These are phyloP conservation scores for Otolemur garnettii DNA, from an alignment of 2,113 vertebrate species.

Conservation along the genomic window DNA sequence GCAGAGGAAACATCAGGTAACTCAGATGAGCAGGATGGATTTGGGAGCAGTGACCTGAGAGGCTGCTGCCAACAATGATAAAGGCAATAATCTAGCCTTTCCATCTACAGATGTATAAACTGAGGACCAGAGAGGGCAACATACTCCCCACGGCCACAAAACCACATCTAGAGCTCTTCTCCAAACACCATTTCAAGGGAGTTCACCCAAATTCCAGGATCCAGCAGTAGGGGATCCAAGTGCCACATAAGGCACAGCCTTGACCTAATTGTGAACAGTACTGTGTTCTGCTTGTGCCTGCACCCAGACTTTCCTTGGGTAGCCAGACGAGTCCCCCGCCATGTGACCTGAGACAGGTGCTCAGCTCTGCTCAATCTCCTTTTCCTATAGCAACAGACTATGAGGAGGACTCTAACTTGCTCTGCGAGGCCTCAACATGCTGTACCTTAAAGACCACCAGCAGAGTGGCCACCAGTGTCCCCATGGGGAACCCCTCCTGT, in stretches of 20 bases:
- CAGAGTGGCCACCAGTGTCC: neutral
- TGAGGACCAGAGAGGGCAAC: neutral
- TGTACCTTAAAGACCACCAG: neutral
- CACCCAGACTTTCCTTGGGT: accelerated
- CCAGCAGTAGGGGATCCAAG: neutral
- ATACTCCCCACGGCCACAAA: neutral
- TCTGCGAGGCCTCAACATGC: accelerated
- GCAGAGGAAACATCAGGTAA: neutral
- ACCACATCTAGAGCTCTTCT: neutral
- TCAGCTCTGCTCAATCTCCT: neutral
- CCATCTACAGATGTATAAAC: neutral
- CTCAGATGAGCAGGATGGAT: neutral
- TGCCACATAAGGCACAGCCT: neutral
- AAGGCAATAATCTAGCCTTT: neutral
- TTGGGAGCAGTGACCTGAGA: neutral
- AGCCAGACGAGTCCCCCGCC: neutral
- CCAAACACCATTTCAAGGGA: neutral
- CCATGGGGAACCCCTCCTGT: accelerated
- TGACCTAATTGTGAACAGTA: neutral
- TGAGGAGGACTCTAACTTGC: too few relatives aligned
- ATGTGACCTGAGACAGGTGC: neutral
- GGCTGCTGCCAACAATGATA: neutral
- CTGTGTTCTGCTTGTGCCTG: neutral
- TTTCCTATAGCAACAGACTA: accelerated
- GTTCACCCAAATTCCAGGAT: neutral